Base-by-base conservation (phyloP, 1,140 invertebrate genomes). In the Prorops nasuta region DNA sequence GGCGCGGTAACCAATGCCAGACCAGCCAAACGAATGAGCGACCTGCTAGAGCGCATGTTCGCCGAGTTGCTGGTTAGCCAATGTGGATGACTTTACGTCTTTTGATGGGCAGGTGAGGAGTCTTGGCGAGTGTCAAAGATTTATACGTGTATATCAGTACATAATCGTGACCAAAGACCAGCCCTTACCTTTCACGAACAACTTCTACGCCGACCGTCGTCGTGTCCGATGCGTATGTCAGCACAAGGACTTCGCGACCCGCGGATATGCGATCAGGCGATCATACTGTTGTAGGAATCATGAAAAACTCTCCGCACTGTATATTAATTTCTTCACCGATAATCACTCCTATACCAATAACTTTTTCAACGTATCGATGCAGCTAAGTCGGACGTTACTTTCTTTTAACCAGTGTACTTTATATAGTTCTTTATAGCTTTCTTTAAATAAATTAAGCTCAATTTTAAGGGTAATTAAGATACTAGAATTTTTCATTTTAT, bases 91-190 rank as follows among this genome's bases (percentile, higher is more conserved):
- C 66, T 77, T 72, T 69, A 67, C 71, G 72, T 76, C 71, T 76
- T 77, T 77, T 77, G 74, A 77, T 74, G 72, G 75, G 75, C 75
- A 77, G 75, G 74, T 76, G 75, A 77, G 72, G 72, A 74, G 74
- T 74, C 72, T 76, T 72, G 68, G 73, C 69, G 71, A 72, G 71
- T 76, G 74, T 77, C 72, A 76, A 75, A 69, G 69, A 70, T 66
- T 67, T 57, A 49, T 53, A 54, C 24, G 49, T 41, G 53, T 47
- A 32, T 51, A 44, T 34, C 31, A 3, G 10, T 17, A 32, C 14
- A 3, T 32, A 34, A n/a, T 18, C 19, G 19, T 19, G 20, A 6
- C 4, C 24, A 28, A 54, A 38, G 54, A 49, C 48, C 53, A 44
- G 46, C 34, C 42, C 40, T 56, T 43, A 18, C 54, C 41, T 55